These are phyloP conservation scores for Hydrophis major DNA, from an alignment of 2,797 vertebrate genomes.

Conservation along the genomic window DNA sequence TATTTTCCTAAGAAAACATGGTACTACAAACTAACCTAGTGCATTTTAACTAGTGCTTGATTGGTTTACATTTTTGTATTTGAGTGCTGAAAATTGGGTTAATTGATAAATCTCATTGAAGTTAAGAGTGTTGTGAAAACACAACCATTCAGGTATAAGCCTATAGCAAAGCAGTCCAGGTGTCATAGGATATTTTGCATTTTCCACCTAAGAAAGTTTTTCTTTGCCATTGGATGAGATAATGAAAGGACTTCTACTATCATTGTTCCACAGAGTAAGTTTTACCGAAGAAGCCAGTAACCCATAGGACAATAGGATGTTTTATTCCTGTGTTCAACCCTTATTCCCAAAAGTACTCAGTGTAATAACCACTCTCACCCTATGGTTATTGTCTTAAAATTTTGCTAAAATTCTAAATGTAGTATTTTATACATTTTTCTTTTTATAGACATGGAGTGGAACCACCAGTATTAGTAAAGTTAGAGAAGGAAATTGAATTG, in stretches of 20 bases:
- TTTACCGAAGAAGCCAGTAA: not conserved
- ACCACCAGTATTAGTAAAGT: constrained; percentile 91
- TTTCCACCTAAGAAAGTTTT: not conserved
- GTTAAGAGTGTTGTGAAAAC: not conserved
- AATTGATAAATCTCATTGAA: not conserved
- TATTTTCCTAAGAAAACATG: not conserved
- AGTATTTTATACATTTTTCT: not conserved
- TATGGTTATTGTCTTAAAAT: not conserved
- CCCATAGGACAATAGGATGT: not conserved
- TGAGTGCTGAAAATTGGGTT: not conserved
- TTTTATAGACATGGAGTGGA: constrained; percentile 88
- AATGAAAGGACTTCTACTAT: not conserved
- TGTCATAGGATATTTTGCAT: not conserved
- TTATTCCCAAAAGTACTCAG: not conserved
- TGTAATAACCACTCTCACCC: not conserved
- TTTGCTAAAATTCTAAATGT: not conserved
- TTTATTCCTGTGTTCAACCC: not conserved
- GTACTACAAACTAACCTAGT: not conserved
- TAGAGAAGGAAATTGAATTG: constrained; percentile 97
- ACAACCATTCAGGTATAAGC: not conserved
- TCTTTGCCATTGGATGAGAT: not conserved
- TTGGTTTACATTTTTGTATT: not conserved
- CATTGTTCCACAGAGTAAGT: not conserved
- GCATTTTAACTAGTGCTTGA: not conserved
- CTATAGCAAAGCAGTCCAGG: not conserved